phyloP scores from a whole-genome alignment of 2,113 vertebrate species.

The Calyptommatus sinebrachiatus region DNA sequence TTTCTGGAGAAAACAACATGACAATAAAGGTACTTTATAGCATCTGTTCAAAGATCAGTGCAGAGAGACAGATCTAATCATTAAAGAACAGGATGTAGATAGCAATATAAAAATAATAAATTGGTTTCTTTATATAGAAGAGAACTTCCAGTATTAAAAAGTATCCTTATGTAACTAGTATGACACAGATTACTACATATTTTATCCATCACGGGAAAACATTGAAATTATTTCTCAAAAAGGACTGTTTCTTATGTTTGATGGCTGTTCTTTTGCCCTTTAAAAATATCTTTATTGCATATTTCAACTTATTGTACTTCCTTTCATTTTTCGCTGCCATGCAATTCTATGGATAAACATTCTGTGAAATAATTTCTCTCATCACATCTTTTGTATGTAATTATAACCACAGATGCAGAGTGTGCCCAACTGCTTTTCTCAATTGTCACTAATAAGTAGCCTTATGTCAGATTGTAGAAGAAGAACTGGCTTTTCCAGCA shows the following conservation, averaged over 20 bases:
- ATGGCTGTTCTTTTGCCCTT: background rate
- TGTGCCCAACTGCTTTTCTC: background rate
- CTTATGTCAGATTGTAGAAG: no score
- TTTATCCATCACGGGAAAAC: background rate
- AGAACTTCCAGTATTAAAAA: conserved; percentile 3
- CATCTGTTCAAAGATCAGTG: background rate
- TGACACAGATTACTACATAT: background rate
- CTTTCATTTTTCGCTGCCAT: conserved; percentile 19
- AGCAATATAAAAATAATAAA: background rate
- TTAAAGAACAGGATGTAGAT: background rate
- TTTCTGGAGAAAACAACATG: background rate
- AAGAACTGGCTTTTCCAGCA: no score
- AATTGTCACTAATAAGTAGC: background rate
- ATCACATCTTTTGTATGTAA: background rate
- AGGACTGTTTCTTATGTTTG: background rate
- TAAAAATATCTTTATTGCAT: background rate
- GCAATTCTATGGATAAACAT: conserved; percentile 11
- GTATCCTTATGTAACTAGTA: background rate
- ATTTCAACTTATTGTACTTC: background rate
- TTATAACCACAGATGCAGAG: background rate
- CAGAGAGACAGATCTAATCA: background rate
- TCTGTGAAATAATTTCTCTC: background rate
- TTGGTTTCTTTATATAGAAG: conserved; percentile 1
- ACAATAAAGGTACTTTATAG: background rate
- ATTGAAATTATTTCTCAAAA: conserved; percentile 6